phyloP scores from a whole-genome alignment of 2,888 invertebrate genomes.

The Himalopsyche anomala region DNA sequence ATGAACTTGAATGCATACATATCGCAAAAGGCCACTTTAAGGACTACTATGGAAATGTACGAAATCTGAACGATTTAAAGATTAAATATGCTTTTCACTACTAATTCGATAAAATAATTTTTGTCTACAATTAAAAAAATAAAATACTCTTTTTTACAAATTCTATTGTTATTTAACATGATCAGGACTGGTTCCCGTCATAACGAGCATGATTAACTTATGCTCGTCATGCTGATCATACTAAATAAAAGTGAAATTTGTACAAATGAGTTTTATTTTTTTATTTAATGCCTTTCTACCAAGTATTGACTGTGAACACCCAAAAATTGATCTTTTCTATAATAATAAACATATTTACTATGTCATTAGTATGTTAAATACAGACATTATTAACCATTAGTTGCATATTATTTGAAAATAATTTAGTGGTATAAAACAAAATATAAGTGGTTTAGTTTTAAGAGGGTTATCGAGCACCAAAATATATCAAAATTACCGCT shows the following conservation, averaged over 20 bases:
- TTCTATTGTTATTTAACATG: neutral
- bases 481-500: neutral
- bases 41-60: too few relatives aligned
- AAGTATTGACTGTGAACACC: too few relatives aligned
- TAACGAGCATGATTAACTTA: neutral
- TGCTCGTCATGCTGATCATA: too few relatives aligned
- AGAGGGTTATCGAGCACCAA: neutral
- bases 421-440: neutral
- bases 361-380: neutral
- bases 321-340: neutral
- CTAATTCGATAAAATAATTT: neutral
- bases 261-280: too few relatives aligned
- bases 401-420: neutral
- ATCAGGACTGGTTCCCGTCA: neutral
- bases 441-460: neutral
- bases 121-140: neutral
- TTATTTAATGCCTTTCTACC: too few relatives aligned
- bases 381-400: neutral
- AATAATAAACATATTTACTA: neutral
- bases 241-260: too few relatives aligned
- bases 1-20: too few relatives aligned
- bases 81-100: neutral
- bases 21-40: too few relatives aligned
- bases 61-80: too few relatives aligned
- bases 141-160: too few relatives aligned